A percentile compares a stretch with the other conserved stretches of the same genome.
These are phyloP conservation scores for Nomada lathburiana DNA, from an alignment of 2,888 invertebrate genomes.

Conservation along the genomic window DNA sequence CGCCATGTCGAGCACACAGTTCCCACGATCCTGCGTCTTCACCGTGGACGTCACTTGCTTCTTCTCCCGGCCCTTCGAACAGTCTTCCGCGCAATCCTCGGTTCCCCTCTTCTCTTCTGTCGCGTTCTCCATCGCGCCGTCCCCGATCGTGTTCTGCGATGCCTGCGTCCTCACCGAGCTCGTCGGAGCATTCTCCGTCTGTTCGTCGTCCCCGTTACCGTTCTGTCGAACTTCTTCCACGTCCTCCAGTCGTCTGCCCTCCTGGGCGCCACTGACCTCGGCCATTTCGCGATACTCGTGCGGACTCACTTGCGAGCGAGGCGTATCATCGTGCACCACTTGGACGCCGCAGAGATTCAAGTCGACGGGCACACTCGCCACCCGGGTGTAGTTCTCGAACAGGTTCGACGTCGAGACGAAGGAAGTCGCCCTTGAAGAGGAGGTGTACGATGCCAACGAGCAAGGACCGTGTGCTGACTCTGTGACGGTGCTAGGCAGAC, in stretches of 20 bases:
- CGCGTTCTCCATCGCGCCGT: constrained; percentile 24
- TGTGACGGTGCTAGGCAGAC: constrained; percentile 80
- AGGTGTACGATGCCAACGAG: constrained; percentile 45
- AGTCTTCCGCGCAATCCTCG: constrained; percentile 2
- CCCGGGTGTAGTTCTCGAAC: constrained; percentile 83
- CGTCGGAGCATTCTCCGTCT: constrained; percentile 41
- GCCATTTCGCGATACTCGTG: constrained; percentile 65
- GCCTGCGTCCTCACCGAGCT: constrained; percentile 79
- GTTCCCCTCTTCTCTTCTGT: not conserved
- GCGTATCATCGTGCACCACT: constrained; percentile 62
- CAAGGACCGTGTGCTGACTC: constrained; percentile 70
- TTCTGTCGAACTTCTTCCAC: constrained; percentile 39
- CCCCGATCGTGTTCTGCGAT: constrained; percentile 55
- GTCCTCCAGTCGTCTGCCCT: constrained; percentile 43
- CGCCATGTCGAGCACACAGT: constrained; percentile 78
- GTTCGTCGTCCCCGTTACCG: constrained; percentile 21
- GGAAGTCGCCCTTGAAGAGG: constrained; percentile 65
- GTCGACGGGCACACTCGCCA: constrained; percentile 88
- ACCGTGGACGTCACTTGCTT: constrained; percentile 77
- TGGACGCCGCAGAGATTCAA: constrained; percentile 86
- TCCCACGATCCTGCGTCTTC: constrained; percentile 80
- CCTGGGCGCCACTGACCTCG: constrained; percentile 36
- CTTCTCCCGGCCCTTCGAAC: constrained; percentile 64
- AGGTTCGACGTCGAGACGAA: constrained; percentile 72
- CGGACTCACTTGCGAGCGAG: constrained; percentile 29